These are phyloP conservation scores for Propsilocerus akamusi DNA, from an alignment of 1,140 invertebrate genomes.

Conservation along the genomic window DNA sequence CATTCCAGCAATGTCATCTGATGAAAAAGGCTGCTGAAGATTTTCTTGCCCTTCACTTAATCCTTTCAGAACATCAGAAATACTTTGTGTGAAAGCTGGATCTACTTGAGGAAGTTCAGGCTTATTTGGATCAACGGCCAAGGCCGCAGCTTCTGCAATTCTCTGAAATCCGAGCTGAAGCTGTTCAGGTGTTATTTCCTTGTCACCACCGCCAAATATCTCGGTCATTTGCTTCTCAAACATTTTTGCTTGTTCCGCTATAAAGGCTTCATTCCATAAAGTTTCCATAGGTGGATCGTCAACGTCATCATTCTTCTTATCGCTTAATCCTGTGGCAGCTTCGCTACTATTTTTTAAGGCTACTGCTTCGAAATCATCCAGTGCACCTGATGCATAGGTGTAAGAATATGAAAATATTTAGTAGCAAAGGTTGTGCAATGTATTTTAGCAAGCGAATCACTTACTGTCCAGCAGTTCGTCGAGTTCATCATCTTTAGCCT, in stretches of 20 bases:
- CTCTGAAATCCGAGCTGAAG: constrained; percentile 21
- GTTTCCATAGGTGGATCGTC: constrained; percentile 7
- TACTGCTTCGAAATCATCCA: constrained; percentile 29
- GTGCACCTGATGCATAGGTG: constrained; percentile 22
- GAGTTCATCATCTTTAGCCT: constrained; percentile 22
- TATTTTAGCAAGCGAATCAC: constrained; percentile 8
- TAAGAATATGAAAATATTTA: background rate
- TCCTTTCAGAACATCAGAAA: constrained; percentile 20
- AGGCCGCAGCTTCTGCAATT: constrained; percentile 21
- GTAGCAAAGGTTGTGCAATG: constrained; percentile 7
- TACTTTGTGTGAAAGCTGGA: constrained; percentile 23
- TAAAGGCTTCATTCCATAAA: constrained; percentile 13
- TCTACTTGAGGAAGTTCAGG: constrained; percentile 18
- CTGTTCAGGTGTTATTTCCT: constrained; percentile 19
- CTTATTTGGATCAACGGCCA: constrained; percentile 19
- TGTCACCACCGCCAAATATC: constrained; percentile 17
- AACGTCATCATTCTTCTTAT: constrained; percentile 10
- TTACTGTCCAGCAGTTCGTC: constrained; percentile 28
- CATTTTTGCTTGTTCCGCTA: constrained; percentile 22
- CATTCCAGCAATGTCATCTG: constrained; percentile 28
- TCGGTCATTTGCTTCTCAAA: constrained; percentile 21
- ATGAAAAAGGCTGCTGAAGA: constrained; percentile 24
- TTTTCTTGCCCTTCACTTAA: constrained; percentile 27
- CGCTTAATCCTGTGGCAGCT: constrained; percentile 1
- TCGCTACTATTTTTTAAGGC: constrained; percentile 9